A percentile compares a stretch with the other conserved stretches of the same genome.
phyloP scores from a whole-genome alignment of 2,888 invertebrate species.

The Andrena flavipes region DNA sequence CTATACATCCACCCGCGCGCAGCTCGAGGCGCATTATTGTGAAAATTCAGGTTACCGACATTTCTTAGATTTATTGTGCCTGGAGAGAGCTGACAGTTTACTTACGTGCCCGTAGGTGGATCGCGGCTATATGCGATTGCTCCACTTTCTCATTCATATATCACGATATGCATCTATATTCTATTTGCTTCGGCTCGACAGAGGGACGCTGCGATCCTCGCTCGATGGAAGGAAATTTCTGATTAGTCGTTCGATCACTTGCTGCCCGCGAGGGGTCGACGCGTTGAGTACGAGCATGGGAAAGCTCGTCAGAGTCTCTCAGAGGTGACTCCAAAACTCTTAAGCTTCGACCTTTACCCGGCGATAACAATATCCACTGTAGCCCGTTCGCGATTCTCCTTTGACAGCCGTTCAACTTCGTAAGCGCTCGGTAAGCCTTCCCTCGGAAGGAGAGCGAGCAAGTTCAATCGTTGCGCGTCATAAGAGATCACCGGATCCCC shows the following conservation, averaged over 20 bases:
- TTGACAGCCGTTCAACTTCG: constrained; percentile 7
- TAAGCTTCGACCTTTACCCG: no score
- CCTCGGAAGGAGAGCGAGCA: background rate
- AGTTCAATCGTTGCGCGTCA: constrained; percentile 1
- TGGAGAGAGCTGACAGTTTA: constrained; percentile 65
- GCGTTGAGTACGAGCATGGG: constrained; percentile 13
- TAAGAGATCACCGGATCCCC: constrained; percentile 16
- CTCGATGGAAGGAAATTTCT: constrained; percentile 9
- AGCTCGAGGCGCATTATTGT: constrained; percentile 55
- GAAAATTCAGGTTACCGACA: constrained; percentile 65
- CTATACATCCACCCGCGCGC: constrained; percentile 30
- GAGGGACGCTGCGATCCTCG: background rate
- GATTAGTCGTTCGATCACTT: background rate
- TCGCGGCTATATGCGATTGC: constrained; percentile 60
- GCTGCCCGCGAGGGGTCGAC: constrained; percentile 2
- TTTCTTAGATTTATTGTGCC: constrained; percentile 67
- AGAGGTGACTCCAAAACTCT: constrained; percentile 14
- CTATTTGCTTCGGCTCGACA: constrained; percentile 17
- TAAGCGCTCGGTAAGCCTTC: constrained; percentile 16
- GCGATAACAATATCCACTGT: no score
- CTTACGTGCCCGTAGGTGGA: constrained; percentile 62
- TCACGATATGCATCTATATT: constrained; percentile 38
- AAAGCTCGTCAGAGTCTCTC: constrained; percentile 29
- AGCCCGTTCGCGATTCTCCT: background rate
- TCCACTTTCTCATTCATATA: constrained; percentile 55